These are phyloP conservation scores for Cheilinus undulatus DNA, from an alignment of 2,113 vertebrate species.

Conservation along the genomic window DNA sequence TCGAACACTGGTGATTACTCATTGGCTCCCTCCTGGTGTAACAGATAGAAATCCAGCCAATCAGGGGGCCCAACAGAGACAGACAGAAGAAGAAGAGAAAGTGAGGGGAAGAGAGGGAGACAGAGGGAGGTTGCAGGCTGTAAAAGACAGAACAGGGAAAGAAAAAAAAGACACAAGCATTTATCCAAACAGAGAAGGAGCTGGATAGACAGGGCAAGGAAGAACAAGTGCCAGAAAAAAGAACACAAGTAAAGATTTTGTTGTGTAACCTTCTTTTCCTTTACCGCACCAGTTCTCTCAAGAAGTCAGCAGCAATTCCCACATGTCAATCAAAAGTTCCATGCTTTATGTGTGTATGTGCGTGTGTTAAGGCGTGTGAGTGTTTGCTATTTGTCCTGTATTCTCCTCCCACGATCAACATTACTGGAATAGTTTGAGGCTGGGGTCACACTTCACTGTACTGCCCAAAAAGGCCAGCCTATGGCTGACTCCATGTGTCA, in stretches of 20 bases:
- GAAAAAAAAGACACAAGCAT: slow-evolving; percentile 1
- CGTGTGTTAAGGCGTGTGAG: slow-evolving; percentile 14
- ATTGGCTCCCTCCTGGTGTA: slow-evolving; percentile 17
- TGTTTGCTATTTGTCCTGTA: slow-evolving; percentile 41
- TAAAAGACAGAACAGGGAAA: slow-evolving; percentile 4
- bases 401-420: slow-evolving; percentile 64
- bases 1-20: slow-evolving; percentile 4
- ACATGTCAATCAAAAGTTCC: slow-evolving; percentile 46
- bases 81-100: slow-evolving; percentile 6
- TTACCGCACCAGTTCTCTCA: slow-evolving; percentile 30
- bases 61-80: slow-evolving; percentile 1
- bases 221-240: no score
- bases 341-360: slow-evolving; percentile 12
- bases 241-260: slow-evolving; percentile 36
- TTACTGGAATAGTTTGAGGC: slow-evolving; percentile 72
- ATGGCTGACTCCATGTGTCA: slow-evolving; percentile 18
- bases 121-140: not conserved
- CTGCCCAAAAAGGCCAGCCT: slow-evolving; percentile 70
- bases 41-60: slow-evolving; percentile 20
- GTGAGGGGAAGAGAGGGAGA: not conserved
- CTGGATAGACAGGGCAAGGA: not conserved
- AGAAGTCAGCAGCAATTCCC: slow-evolving; percentile 45
- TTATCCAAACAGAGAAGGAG: not conserved
- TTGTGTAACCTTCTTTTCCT: slow-evolving; percentile 47
- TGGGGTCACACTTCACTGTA: slow-evolving; percentile 66